Percentiles rank a stretch among this genome's conserved stretches.
phyloP scores from a whole-genome alignment of 2,113 vertebrate species.

The Oriolus oriolus region DNA sequence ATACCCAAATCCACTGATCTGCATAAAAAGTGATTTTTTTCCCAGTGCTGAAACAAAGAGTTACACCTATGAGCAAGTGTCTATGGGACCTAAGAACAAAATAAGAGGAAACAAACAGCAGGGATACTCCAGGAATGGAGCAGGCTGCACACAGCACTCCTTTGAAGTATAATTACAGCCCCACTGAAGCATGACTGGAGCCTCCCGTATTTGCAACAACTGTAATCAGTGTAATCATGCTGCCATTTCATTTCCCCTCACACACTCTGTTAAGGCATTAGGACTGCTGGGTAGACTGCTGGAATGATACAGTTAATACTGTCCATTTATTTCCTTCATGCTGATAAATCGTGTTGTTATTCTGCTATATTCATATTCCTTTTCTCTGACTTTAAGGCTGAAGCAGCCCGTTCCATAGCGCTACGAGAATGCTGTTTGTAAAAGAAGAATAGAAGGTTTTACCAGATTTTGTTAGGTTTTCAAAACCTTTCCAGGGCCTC shows the following conservation, averaged over 20 bases:
- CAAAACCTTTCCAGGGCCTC: neutral
- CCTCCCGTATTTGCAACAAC: conserved; percentile 48
- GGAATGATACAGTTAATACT: conserved; percentile 58
- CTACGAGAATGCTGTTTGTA: neutral
- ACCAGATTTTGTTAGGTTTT: neutral
- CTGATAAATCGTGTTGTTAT: conserved; percentile 43
- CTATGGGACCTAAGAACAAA: conserved; percentile 13
- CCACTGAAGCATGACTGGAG: conserved; percentile 66
- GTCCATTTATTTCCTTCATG: conserved; percentile 50
- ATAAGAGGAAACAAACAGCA: conserved; percentile 52
- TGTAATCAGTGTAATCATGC: conserved; percentile 69
- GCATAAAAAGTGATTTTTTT: neutral
- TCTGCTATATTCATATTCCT: neutral
- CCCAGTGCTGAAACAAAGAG: neutral
- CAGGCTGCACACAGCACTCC: conserved; percentile 5
- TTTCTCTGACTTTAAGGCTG: neutral
- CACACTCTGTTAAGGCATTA: conserved; percentile 43
- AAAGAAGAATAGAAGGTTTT: neutral
- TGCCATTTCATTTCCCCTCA: conserved; percentile 62
- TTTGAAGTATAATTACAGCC: conserved; percentile 64
- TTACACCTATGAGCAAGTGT: neutral
- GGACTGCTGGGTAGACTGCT: conserved; percentile 30
- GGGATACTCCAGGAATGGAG: neutral
- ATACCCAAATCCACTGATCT: neutral
- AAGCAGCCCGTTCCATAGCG: neutral